Evolutionary conservation across 1,140 invertebrate genomes (phyloP).

Genomic region (Rhizoglyphus robini): DNA sequence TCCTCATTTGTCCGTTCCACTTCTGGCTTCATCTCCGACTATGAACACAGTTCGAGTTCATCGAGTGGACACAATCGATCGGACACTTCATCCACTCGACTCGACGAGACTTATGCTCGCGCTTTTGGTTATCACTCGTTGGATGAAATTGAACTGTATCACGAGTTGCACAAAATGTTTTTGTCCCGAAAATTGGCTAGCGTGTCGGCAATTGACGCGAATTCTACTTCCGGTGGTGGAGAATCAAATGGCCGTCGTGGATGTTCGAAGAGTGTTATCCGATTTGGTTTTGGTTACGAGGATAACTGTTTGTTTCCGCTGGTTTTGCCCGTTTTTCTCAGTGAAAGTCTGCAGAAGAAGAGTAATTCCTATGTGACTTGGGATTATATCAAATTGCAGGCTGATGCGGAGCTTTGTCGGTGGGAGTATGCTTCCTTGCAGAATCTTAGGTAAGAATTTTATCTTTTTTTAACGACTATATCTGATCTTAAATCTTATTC

Average conservation of each 20-base stretch:
- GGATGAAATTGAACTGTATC: constrained; percentile 6
- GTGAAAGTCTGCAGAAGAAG: not conserved
- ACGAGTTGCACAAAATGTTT: not conserved
- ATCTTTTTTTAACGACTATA: not conserved
- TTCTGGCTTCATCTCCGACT: not conserved
- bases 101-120: not conserved
- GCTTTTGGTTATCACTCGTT: constrained; percentile 4
- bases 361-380: not conserved
- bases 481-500: not conserved
- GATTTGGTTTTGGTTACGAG: constrained; percentile 3
- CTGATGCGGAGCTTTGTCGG: constrained; percentile 1
- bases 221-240: too few relatives aligned
- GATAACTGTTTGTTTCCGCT: not conserved
- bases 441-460: not conserved
- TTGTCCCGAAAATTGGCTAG: not conserved
- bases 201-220: not conserved
- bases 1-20: not conserved
- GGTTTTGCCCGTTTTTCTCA: not conserved
- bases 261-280: not conserved
- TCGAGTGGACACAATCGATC: too few relatives aligned
- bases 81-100: too few relatives aligned
- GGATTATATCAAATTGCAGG: not conserved
- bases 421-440: not conserved
- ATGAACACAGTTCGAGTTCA: not conserved
- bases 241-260: not conserved